These are phyloP conservation scores for Petrolisthes cinctipes DNA, from an alignment of 2,888 invertebrate genomes.

Conservation along the genomic window DNA sequence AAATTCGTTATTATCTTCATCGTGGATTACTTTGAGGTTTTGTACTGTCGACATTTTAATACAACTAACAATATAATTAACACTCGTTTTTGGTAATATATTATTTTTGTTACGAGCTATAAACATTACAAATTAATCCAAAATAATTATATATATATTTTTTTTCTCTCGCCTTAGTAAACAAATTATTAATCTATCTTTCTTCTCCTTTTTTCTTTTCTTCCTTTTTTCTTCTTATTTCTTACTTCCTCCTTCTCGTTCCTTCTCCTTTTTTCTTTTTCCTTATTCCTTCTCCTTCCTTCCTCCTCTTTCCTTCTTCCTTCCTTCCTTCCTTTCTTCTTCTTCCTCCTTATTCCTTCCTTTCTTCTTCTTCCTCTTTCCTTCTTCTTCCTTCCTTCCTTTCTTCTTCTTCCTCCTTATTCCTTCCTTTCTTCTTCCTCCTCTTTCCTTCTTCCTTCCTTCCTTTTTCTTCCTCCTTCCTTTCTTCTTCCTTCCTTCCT, in stretches of 20 bases:
- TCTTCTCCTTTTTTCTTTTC: too few species aligned
- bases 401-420: background rate
- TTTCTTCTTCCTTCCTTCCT: background rate
- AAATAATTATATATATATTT: too few species aligned
- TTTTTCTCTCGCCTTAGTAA: too few species aligned
- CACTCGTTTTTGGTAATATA: background rate
- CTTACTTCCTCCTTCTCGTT: too few species aligned
- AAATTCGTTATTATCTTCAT: conserved; percentile 40
- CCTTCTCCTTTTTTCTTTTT: too few species aligned
- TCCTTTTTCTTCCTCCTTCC: background rate
- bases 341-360: background rate
- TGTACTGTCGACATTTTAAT: background rate
- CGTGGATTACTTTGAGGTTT: conserved; percentile 25
- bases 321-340: background rate
- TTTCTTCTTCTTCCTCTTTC: background rate
- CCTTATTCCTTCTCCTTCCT: background rate
- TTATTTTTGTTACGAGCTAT: background rate
- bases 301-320: background rate
- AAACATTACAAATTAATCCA: background rate
- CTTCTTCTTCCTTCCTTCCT: background rate
- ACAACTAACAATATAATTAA: background rate
- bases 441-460: background rate
- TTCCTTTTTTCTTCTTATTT: too few species aligned
- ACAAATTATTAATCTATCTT: too few species aligned
- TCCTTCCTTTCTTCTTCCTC: background rate